phyloP scores from a whole-genome alignment of 2,113 vertebrate species.

The Seriola quinqueradiata region DNA sequence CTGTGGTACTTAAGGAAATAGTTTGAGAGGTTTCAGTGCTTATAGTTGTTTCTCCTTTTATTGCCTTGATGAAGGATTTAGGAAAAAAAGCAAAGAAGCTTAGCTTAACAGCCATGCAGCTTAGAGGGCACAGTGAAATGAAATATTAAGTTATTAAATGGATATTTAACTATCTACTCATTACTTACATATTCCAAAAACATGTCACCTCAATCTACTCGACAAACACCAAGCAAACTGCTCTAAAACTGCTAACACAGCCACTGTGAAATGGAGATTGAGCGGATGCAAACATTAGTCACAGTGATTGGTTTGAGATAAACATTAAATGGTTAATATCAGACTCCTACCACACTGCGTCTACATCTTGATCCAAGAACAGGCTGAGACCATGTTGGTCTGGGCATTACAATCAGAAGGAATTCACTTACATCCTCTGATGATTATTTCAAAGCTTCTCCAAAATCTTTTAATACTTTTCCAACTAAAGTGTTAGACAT shows the following conservation, averaged over 20 bases:
- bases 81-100: background rate
- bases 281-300: background rate
- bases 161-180: conserved; percentile 1
- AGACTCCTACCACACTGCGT: background rate
- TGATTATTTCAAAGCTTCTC: background rate
- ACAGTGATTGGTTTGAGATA: background rate
- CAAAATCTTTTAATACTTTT: too few relatives aligned
- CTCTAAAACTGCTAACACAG: background rate
- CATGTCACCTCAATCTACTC: background rate
- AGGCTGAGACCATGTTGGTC: background rate
- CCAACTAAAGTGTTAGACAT: background rate
- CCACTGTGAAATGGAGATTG: background rate
- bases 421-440: background rate
- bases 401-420: background rate
- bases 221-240: background rate
- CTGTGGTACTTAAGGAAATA: background rate
- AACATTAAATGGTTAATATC: conserved; percentile 4
- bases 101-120: background rate
- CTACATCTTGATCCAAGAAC: background rate
- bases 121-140: background rate
- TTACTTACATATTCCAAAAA: background rate
- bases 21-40: background rate
- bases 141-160: background rate
- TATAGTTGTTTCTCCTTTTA: background rate
- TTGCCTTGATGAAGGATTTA: background rate